Conservation (phyloP, 2,113 vertebrate species). For the Oncorhynchus keta region DNA sequence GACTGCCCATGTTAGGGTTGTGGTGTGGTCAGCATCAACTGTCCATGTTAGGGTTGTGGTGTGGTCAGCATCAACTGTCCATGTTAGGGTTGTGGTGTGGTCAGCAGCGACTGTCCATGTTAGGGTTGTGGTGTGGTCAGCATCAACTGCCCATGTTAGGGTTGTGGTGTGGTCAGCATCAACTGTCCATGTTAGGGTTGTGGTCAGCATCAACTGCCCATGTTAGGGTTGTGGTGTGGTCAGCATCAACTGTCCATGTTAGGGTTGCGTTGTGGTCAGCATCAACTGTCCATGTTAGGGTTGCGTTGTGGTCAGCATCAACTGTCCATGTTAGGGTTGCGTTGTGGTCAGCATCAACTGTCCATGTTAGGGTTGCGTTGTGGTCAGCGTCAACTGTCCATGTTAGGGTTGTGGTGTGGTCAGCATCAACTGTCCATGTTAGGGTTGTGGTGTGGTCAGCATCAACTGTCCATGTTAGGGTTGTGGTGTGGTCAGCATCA, state of each 20-base stretch:
- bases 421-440: neutral
- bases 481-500: slow-evolving; percentile 73
- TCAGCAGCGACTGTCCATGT: neutral
- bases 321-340: slow-evolving; percentile 68
- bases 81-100: slow-evolving; percentile 20
- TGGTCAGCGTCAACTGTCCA: slow-evolving; percentile 83
- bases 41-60: neutral
- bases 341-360: slow-evolving; percentile 78
- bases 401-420: neutral
- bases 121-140: slow-evolving; percentile 62
- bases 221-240: slow-evolving; percentile 45
- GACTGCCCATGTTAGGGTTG: slow-evolving; percentile 68
- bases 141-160: slow-evolving; percentile 76
- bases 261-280: neutral
- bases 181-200: no score
- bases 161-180: slow-evolving; percentile 71
- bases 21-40: neutral
- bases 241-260: slow-evolving; percentile 80
- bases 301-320: slow-evolving; percentile 73
- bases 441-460: slow-evolving; percentile 66
- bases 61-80: slow-evolving; percentile 77
- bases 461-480: slow-evolving; percentile 74
- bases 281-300: neutral
- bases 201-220: no score
- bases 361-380: slow-evolving; percentile 59